A percentile compares a stretch with the other conserved stretches of the same genome.
Evolutionary conservation across 2,113 vertebrate species (phyloP).

Genomic region (Hystrix cristata): DNA sequence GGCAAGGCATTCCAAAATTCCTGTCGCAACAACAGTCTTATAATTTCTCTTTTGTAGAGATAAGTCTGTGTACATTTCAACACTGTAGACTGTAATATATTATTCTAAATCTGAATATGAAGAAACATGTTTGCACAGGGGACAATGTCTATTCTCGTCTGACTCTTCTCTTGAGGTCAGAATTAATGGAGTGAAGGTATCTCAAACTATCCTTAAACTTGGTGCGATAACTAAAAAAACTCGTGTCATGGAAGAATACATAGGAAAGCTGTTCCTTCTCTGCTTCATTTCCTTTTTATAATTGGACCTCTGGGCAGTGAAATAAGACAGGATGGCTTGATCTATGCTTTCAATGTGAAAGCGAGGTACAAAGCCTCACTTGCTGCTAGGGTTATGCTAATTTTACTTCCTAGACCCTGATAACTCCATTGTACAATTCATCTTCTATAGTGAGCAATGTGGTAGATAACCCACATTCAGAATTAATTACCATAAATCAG

Average conservation of each 20-base stretch:
- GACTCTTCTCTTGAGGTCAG: slow-evolving; percentile 61
- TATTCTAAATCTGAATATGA: not conserved
- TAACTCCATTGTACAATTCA: slow-evolving; percentile 65
- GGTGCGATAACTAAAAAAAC: slow-evolving; percentile 54
- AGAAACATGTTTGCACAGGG: not conserved
- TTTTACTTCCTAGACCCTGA: slow-evolving; percentile 79
- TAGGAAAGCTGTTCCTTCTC: slow-evolving; percentile 39
- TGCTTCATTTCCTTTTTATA: slow-evolving; percentile 69
- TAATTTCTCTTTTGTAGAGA: not conserved
- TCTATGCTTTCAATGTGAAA: slow-evolving; percentile 60
- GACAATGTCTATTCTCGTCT: not conserved
- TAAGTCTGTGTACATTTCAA: not conserved
- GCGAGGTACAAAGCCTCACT: slow-evolving; percentile 54
- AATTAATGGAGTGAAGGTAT: slow-evolving; percentile 66
- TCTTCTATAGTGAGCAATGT: slow-evolving; percentile 54
- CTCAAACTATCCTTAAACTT: slow-evolving; percentile 66
- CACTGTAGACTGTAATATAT: not conserved
- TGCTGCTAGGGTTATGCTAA: slow-evolving; percentile 73
- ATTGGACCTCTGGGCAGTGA: slow-evolving; percentile 63
- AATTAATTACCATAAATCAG: slow-evolving; percentile 81
- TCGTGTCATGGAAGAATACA: slow-evolving; percentile 23
- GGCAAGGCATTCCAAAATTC: not conserved
- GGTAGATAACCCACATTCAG: slow-evolving; percentile 69
- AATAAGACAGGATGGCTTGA: slow-evolving; percentile 64
- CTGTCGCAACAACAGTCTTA: not conserved